phyloP scores from a whole-genome alignment of 2,113 vertebrate genomes.

The Pygathrix nemaeus region DNA sequence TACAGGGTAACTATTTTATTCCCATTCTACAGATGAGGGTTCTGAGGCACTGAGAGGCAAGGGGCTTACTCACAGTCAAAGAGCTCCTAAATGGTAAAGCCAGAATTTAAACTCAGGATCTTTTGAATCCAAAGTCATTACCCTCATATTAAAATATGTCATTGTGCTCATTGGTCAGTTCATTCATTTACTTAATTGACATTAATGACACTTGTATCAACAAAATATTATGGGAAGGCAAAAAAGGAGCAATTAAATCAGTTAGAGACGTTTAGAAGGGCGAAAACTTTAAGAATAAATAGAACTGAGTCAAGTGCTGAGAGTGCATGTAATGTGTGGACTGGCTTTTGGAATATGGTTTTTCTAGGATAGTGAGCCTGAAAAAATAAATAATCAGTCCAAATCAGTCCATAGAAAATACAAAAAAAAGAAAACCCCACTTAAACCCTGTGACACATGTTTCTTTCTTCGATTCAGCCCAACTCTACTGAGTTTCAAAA shows the following conservation, averaged over 20 bases:
- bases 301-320: background rate
- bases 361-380: background rate
- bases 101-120: background rate
- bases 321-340: background rate
- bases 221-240: background rate
- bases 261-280: background rate
- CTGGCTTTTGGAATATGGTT: background rate
- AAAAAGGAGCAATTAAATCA: background rate
- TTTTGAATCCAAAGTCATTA: background rate
- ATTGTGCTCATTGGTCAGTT: background rate
- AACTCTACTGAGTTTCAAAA: background rate
- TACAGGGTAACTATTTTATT: background rate
- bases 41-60: background rate
- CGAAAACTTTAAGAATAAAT: background rate
- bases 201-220: background rate
- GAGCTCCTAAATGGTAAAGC: background rate
- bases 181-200: constrained; percentile 13
- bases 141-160: background rate
- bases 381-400: background rate
- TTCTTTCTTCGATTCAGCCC: constrained; percentile 7
- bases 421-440: background rate
- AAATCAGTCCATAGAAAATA: background rate
- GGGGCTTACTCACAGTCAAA: background rate
- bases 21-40: constrained; percentile 4
- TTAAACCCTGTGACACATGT: background rate